Evolutionary conservation across 2,797 vertebrate species (phyloP), one percentile per base, ranked within the genome.

Genomic region (Podarcis lilfordi): DNA sequence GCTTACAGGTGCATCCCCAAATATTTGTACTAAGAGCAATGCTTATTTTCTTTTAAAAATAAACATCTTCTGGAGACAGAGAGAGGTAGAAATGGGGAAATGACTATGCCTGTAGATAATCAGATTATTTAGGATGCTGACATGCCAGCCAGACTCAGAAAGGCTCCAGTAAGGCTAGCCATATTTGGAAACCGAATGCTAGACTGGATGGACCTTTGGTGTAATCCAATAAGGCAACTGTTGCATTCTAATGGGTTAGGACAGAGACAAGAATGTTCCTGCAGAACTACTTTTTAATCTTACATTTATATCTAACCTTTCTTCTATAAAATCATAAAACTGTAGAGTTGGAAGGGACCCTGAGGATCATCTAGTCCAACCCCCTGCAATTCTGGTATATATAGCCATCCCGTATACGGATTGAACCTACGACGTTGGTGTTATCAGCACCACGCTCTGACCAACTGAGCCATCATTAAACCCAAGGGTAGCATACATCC

Each of bases 201-300:
- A 17, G 15, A n/a, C 17, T 43, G 32, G 23, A 55, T 25, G 7
- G 23, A 19, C 8, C 9, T n/a, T 74, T 75, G 29, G 23, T 74
- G 19, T 64, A 59, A 29, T 32, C 32, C 17, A 4, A 27, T 74
- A 35, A 74, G 50, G 13, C 27, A 43, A 35, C 27, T 66, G 6
- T 50, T 50, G 29, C 25, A 37, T 88, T 69, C 64, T 69, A 69
- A 35, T 37, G 32, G 27, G 3, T 45, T 50, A 91, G 88, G 90
- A 89, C 79, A 89, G 81, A 27, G 0, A 86, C 85, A 88, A 93
- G 83, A 89, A 89, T 90, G 91, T 95, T 77, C 89, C 92, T 61
- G 45, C 55, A 29, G 84, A 91, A 77, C 61, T 64, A 75, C 61
- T 64, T 64, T 2, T 64, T 64, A 5, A 64, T 64, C 6, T 64